These are phyloP conservation scores for Atherinosoma microstoma DNA, from an alignment of 2,797 vertebrate species.

Conservation along the genomic window DNA sequence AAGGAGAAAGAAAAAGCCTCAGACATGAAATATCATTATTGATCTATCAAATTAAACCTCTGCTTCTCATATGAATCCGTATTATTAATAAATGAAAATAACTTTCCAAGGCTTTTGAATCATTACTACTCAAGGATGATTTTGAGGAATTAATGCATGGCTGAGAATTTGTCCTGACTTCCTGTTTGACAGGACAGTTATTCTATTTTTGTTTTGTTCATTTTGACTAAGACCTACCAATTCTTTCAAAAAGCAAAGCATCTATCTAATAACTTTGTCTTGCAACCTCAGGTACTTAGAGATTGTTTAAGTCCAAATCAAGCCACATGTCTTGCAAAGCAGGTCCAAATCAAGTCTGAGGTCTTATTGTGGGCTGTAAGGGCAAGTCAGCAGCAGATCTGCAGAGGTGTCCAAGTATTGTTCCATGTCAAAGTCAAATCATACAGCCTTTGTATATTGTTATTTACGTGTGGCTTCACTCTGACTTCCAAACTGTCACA, in stretches of 20 bases:
- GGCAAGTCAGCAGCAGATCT: slow-evolving; percentile 3
- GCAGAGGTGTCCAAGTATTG: neutral
- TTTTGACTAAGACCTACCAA: neutral
- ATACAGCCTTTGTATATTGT: neutral
- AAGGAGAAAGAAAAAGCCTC: neutral
- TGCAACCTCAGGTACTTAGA: neutral
- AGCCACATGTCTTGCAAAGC: neutral
- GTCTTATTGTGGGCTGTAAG: slow-evolving; percentile 3
- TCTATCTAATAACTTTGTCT: neutral
- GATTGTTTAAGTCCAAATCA: neutral
- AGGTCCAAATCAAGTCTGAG: neutral
- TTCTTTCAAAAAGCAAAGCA: neutral
- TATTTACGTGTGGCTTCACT: neutral
- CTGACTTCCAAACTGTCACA: neutral
- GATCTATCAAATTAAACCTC: neutral
- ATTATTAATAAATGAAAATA: neutral
- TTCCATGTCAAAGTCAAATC: neutral
- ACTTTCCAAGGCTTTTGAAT: neutral
- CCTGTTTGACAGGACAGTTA: neutral
- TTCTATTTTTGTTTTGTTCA: neutral
- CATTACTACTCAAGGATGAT: neutral
- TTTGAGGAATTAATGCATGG: neutral
- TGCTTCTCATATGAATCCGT: neutral
- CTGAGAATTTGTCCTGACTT: neutral
- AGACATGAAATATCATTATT: neutral